A percentile compares a stretch with the other conserved stretches of the same genome.
Conservation (phyloP, 2,888 invertebrate species). For the Creontiades dilutus region DNA sequence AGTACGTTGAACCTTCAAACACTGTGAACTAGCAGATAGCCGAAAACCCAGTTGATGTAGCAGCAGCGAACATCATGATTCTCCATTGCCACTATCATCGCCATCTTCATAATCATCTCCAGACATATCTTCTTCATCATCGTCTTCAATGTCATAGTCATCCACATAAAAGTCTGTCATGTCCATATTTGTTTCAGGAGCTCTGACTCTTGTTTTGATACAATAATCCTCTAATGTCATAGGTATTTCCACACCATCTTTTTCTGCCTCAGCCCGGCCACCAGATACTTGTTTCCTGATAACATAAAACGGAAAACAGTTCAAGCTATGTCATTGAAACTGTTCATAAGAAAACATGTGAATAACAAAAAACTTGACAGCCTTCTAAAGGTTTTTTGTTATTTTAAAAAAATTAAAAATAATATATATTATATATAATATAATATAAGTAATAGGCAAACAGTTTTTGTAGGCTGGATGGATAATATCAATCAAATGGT, state of each 20-base stretch:
- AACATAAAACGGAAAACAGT: not conserved
- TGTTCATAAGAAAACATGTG: too few relatives aligned
- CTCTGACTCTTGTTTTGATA: conserved; percentile 94
- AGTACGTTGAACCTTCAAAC: conserved; percentile 31
- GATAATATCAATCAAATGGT: too few relatives aligned
- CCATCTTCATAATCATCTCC: conserved; percentile 88
- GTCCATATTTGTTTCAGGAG: conserved; percentile 90
- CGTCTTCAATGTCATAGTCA: conserved; percentile 91
- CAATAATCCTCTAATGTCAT: conserved; percentile 99
- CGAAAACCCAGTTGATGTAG: not conserved
- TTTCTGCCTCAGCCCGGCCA: conserved; percentile 95
- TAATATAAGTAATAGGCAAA: too few relatives aligned
- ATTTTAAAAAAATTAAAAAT: too few relatives aligned
- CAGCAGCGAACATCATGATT: conserved; percentile 84
- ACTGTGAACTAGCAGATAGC: conserved; percentile 6
- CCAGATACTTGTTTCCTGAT: conserved; percentile 96
- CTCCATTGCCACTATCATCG: conserved; percentile 94
- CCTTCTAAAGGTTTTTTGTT: too few relatives aligned
- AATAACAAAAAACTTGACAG: too few relatives aligned
- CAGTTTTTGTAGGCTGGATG: too few relatives aligned
- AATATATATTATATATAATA: too few relatives aligned
- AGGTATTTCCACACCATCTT: conserved; percentile 97
- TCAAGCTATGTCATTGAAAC: too few relatives aligned
- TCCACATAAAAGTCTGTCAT: conserved; percentile 98
- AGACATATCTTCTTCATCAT: conserved; percentile 84